Percentiles rank a stretch among this genome's conserved stretches.
Evolutionary conservation across 2,113 vertebrate genomes (phyloP).

Genomic region (Gopherus flavomarginatus): DNA sequence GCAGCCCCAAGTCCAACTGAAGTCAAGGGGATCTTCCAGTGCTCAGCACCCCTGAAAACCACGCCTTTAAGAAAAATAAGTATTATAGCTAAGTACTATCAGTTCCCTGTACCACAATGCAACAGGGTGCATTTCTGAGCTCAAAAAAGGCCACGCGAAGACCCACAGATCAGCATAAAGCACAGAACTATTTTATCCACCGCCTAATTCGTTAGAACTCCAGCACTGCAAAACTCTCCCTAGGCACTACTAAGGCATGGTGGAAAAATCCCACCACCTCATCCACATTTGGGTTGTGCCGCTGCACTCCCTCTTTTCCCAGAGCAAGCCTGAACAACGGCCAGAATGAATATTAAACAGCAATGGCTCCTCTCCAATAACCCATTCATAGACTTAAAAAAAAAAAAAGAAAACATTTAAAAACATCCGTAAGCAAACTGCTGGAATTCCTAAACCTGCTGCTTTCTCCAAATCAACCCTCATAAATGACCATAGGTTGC

Average conservation of each 20-base stretch:
- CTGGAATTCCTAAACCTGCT: neutral
- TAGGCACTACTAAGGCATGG: slow-evolving; percentile 51
- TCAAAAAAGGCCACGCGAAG: neutral
- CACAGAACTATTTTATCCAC: neutral
- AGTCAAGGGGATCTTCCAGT: neutral
- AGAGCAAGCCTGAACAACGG: slow-evolving; percentile 69
- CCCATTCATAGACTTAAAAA: neutral
- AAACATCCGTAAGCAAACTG: neutral
- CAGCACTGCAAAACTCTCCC: slow-evolving; percentile 42
- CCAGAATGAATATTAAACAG: slow-evolving; percentile 64
- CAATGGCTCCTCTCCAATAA: slow-evolving; percentile 46
- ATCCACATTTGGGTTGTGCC: slow-evolving; percentile 46
- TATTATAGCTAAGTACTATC: neutral
- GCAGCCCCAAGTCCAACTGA: rapidly evolving
- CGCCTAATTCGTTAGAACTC: slow-evolving; percentile 7
- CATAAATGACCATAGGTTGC: neutral
- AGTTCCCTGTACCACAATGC: rapidly evolving
- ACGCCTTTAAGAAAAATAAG: neutral
- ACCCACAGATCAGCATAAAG: neutral
- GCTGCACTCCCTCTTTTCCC: slow-evolving; percentile 59
- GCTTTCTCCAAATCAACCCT: neutral
- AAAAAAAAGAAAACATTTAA: neutral
- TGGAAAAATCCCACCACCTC: slow-evolving; percentile 70
- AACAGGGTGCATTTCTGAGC: rapidly evolving
- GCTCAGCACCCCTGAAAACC: neutral